phyloP scores from a whole-genome alignment of 2,797 vertebrate genomes.

The Peromyscus nudipes region DNA sequence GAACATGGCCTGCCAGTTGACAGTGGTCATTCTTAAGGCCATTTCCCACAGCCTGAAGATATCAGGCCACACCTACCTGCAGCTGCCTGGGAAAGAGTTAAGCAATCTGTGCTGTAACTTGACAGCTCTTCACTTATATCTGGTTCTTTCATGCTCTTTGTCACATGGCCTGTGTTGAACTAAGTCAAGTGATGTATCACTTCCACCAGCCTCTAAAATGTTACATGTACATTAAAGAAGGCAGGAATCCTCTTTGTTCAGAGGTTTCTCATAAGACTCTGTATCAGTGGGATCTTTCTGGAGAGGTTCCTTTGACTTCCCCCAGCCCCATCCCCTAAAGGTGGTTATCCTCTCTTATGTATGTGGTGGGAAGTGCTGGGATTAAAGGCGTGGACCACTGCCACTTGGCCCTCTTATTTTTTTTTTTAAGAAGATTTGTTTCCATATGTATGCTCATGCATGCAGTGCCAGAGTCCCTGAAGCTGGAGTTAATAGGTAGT shows the following conservation, averaged over 20 bases:
- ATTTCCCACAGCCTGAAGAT: neutral
- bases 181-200: neutral
- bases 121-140: neutral
- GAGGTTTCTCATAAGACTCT: neutral
- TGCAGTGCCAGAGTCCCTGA: neutral
- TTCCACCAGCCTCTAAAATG: neutral
- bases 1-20: neutral
- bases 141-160: neutral
- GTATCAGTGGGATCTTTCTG: neutral
- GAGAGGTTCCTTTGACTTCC: neutral
- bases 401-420: neutral
- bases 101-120: neutral
- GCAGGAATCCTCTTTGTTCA: neutral
- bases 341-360: neutral
- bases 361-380: neutral
- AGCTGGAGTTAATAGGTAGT: neutral
- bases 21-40: neutral
- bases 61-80: neutral
- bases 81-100: neutral
- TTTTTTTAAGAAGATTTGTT: neutral
- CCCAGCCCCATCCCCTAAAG: neutral
- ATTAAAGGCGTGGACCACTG: neutral
- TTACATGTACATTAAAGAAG: neutral
- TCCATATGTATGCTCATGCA: neutral
- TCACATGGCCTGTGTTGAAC: neutral